Evolutionary conservation across 2,113 vertebrate species (phyloP), one percentile per base, ranked within the genome.

Genomic region (Rhegmatorhina hoffmannsi): DNA sequence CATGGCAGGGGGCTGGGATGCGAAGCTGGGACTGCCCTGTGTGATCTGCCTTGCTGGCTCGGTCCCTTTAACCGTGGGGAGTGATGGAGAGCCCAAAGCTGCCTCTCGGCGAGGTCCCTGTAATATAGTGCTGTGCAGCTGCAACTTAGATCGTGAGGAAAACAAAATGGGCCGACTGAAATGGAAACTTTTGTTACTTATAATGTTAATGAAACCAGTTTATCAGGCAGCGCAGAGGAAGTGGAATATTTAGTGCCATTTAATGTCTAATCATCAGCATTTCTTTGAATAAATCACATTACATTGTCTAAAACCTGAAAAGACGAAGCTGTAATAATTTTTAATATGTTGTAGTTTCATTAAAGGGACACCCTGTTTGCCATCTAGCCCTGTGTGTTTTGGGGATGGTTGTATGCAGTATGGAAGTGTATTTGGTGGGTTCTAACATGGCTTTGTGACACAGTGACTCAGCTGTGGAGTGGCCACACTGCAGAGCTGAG

Each of bases 141-240:
- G 97, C 97, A 94, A 97, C 97, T 97, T 96, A 93, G 96, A 97
- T 95, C 88, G 89, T 91, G 92, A 96, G 95, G 91, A 94, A 97
- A 97, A 95, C 92, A 95, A 95, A 97, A 96, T 93, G 93, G 96
- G 96, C 93, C 93, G 97, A 97, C 96, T 97, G 96, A 97, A 97
- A 97, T 97, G 97, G 97, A 97, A 97, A 97, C 97, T 97, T 97
- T 97, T 97, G 97, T 97, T 97, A 97, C 96, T 97, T 97, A 97
- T 97, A 97, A 97, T 97, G 97, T 97, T 97, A 97, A 97, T 97
- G 97, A 97, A 97, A 97, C 96, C 96, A 97, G 97, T 97, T 97
- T 97, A 97, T 97, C 97, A 97, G 96, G 97, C 96, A 94, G 97
- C 84, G 93, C 94, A 97, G 97, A 97, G 97, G 97, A 97, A 97